These are phyloP conservation scores for Chalcosyrphus nemorum DNA, from an alignment of 2,888 invertebrate species.

Conservation along the genomic window DNA sequence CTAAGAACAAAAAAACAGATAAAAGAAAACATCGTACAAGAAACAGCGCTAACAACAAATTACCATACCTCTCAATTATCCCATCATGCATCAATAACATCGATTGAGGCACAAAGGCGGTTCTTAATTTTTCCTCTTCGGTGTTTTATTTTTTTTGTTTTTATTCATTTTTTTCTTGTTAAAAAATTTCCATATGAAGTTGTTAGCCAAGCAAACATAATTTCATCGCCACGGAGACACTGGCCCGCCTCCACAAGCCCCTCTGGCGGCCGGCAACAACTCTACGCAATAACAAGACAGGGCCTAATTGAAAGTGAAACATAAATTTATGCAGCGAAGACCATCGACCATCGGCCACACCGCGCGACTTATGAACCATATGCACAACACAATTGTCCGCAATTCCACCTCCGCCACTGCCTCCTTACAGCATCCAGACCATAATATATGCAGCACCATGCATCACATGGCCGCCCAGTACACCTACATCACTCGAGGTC, in stretches of 20 bases:
- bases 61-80: conserved; percentile 72
- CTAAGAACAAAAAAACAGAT: conserved; percentile 9
- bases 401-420: conserved; percentile 35
- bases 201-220: conserved; percentile 81
- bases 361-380: conserved; percentile 52
- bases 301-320: conserved; percentile 73
- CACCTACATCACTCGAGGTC: conserved; percentile 51
- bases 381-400: conserved; percentile 65
- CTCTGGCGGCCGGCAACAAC: conserved; percentile 37
- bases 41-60: conserved; percentile 68
- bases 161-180: conserved; percentile 40
- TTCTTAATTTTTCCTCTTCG: conserved; percentile 64
- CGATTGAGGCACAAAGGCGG: conserved; percentile 69
- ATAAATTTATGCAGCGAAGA: conserved; percentile 72
- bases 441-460: conserved; percentile 71
- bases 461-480: conserved; percentile 50
- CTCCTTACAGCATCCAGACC: conserved; percentile 21
- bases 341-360: conserved; percentile 58
- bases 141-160: conserved; percentile 37
- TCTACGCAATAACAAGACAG: conserved; percentile 70
- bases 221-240: conserved; percentile 74
- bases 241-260: conserved; percentile 62
- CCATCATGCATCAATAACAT: conserved; percentile 72
- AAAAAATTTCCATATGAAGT: conserved; percentile 79
- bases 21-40: conserved; percentile 40